Evolutionary conservation across 2,888 invertebrate species (phyloP).

Genomic region (Hypomecis punctinalis): DNA sequence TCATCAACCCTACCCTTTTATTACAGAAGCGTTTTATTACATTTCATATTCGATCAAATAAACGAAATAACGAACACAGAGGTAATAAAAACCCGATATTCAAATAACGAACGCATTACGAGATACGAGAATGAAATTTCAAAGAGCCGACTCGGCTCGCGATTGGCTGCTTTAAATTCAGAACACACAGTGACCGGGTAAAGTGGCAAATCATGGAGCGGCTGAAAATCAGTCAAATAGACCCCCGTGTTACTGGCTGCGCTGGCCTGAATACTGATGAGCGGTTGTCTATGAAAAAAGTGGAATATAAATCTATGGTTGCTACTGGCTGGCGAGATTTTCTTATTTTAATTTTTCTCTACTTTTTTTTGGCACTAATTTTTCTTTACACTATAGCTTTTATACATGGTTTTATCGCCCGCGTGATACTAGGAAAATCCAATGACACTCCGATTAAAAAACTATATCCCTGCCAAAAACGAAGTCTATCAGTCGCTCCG

Average conservation of each 20-base stretch:
- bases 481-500: too few relatives aligned
- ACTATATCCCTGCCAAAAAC: too few relatives aligned
- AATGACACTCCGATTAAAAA: too few relatives aligned
- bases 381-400: too few relatives aligned
- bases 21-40: conserved; percentile 25
- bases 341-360: too few relatives aligned
- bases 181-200: conserved; percentile 76
- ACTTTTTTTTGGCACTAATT: too few relatives aligned
- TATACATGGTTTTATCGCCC: too few relatives aligned
- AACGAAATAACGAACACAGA: conserved; percentile 47
- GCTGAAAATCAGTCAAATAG: conserved; percentile 85
- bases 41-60: conserved; percentile 42
- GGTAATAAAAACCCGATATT: conserved; percentile 70
- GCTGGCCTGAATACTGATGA: conserved; percentile 69
- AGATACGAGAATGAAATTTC: conserved; percentile 78
- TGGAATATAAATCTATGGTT: conserved; percentile 22
- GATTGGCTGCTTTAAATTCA: conserved; percentile 78
- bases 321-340: conserved; percentile 11
- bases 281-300: conserved; percentile 47
- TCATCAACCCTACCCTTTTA: conserved; percentile 29
- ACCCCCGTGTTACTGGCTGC: conserved; percentile 74
- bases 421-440: too few relatives aligned
- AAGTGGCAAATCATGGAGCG: conserved; percentile 84
- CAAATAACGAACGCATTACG: conserved; percentile 73
- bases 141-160: conserved; percentile 60